Conservation (phyloP, 1,140 invertebrate genomes). For the Protaetia brevitarsis region DNA sequence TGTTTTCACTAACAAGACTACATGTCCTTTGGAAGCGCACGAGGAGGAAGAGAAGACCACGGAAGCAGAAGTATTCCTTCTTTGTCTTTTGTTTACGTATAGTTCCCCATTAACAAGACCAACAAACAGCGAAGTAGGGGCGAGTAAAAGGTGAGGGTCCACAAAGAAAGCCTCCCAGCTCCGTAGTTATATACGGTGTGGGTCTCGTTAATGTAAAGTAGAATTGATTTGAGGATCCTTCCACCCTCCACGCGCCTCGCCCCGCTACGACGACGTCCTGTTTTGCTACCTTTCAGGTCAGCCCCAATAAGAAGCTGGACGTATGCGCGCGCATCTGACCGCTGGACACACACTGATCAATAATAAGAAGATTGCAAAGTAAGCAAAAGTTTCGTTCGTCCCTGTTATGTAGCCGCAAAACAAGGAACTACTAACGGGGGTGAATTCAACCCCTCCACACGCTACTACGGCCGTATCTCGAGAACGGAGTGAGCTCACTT, state of each 20-base stretch:
- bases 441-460: background rate
- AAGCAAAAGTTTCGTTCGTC: conserved; percentile 46
- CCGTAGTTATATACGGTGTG: background rate
- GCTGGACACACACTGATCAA: conserved; percentile 46
- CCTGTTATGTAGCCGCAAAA: conserved; percentile 36
- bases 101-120: background rate
- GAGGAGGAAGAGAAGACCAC: background rate
- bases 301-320: conserved; percentile 31
- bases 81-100: background rate
- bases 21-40: background rate
- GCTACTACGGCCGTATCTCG: background rate
- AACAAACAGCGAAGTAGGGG: background rate
- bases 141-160: conserved; percentile 1
- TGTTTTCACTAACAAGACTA: background rate
- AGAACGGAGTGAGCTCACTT: conserved; percentile 24
- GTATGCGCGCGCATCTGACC: conserved; percentile 42
- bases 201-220: conserved; percentile 45
- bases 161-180: conserved; percentile 19
- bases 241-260: background rate
- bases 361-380: conserved; percentile 50
- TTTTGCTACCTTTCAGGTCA: conserved; percentile 37
- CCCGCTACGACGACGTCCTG: background rate
- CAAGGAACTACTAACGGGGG: conserved; percentile 15
- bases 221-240: conserved; percentile 39
- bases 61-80: background rate